phyloP scores from a whole-genome alignment of 2,113 vertebrate genomes.

The Scophthalmus maximus region DNA sequence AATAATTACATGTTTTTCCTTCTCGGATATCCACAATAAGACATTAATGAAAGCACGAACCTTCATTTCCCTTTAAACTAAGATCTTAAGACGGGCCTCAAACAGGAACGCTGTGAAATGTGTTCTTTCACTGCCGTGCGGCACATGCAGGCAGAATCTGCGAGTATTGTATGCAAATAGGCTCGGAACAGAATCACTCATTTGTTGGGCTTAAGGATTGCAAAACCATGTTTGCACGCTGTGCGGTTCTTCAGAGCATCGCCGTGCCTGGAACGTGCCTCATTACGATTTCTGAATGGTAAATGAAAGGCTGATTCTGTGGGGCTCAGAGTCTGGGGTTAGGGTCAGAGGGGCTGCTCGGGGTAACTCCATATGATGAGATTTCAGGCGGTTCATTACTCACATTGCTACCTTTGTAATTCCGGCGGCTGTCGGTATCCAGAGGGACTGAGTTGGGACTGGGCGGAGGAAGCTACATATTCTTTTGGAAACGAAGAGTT shows the following conservation, averaged over 20 bases:
- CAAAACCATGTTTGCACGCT: slow-evolving; percentile 66
- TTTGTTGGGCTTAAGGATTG: slow-evolving; percentile 50
- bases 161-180: slow-evolving; percentile 53
- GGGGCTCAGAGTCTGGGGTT: slow-evolving; percentile 44
- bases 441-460: slow-evolving; percentile 27
- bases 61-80: slow-evolving; percentile 2
- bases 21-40: slow-evolving; percentile 8
- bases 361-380: slow-evolving; percentile 65
- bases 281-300: slow-evolving; percentile 62
- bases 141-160: slow-evolving; percentile 35
- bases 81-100: slow-evolving; percentile 31
- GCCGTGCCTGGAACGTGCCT: slow-evolving; percentile 50
- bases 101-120: slow-evolving; percentile 27
- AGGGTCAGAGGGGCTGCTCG: slow-evolving; percentile 52
- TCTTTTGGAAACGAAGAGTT: slow-evolving; percentile 19
- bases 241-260: slow-evolving; percentile 51
- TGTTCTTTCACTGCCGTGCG: slow-evolving; percentile 14
- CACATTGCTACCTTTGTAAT: slow-evolving; percentile 56
- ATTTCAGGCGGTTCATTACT: slow-evolving; percentile 68
- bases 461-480: slow-evolving; percentile 24
- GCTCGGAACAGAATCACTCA: slow-evolving; percentile 44
- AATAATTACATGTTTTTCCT: slow-evolving; percentile 62
- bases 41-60: slow-evolving; percentile 21
- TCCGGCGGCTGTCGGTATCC: slow-evolving; percentile 64
- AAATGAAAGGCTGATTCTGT: slow-evolving; percentile 76